Evolutionary conservation across 2,888 invertebrate genomes (phyloP), one percentile per base, ranked within the genome.

Genomic region (Neoscelio sp.): DNA sequence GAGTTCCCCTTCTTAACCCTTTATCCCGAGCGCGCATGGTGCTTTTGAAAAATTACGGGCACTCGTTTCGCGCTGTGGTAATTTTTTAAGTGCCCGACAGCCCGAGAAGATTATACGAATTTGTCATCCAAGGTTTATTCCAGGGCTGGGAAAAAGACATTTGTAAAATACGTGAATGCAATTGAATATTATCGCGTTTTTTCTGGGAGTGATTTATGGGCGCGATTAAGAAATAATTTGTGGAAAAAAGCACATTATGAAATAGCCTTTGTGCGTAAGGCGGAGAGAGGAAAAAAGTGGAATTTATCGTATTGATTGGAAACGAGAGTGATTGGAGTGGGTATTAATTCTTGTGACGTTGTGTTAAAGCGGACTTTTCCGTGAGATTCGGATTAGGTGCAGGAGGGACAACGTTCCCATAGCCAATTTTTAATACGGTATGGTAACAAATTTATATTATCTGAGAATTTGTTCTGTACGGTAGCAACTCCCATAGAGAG

Each of bases 301-400:
- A 48, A 68, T 56, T 58, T 68, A 48, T 68, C 46, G 65, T 12
- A 52, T 44, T 26, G 65, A 65, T 52, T 12, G 56, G 46, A 46
- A 68, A 46, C 23, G 78, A 67, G 81, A 85, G 84, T 86, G 84
- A 86, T 84, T 83, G 84, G 82, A 74, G 46, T 60, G 56, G 3
- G 6, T 23, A 4, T 23, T 23, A 4, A 23, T 23, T 23, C 23
- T 80, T 85, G 84, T 84, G 84, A 84, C 84, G 78, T 84, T 87
- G 80, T n/a, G n/a, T n/a, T n/a, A n/a, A n/a, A n/a, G n/a, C n/a
- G n/a, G n/a, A n/a, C n/a, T n/a, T n/a, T n/a, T n/a, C n/a, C n/a
- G n/a, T n/a, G n/a, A n/a, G n/a, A n/a, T n/a, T n/a, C n/a, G n/a
- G n/a, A n/a, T n/a, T n/a, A n/a, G n/a, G n/a, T n/a, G n/a, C n/a